Base-by-base conservation (phyloP, 2,888 invertebrate genomes). In the Ectemnius continuus region DNA sequence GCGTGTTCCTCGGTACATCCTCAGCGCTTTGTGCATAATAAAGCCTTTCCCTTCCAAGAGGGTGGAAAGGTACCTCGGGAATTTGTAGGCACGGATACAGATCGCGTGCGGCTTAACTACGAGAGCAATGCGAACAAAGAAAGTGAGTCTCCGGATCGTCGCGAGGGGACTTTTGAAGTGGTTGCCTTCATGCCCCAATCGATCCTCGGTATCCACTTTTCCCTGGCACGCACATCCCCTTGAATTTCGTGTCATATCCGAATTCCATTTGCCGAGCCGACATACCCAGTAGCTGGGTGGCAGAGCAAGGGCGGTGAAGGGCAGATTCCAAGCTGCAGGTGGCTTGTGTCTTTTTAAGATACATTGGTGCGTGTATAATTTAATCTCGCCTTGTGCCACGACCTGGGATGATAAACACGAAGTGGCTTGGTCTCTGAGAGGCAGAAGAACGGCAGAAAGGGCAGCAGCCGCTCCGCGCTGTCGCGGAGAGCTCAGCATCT, bases 381-480 rank as follows among this genome's bases (percentile, higher is more conserved):
- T 81, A 82, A 87, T 86, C 79, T 71, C 70, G 58, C 68, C 81
- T 67, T 66, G 82, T 80, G 74, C 79, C 84, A 75, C 81, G 84
- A 85, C 84, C 80, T 79, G 81, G 36, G 83, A 86, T 87, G 88
- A 87, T 88, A 89, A 88, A 88, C 86, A 87, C 85, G 85, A 81
- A 86, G 83, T 84, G 70, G 70, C 72, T 75, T 70, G 80, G 72
- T 79, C 70, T 73, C 74, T 73, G 80, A 61, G 76, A 77, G 77
- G 59, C 62, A 64, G 62, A 59, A 58, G 61, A 75, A 70, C 57
- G n/a, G 47, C 26, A 20, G 66, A 61, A 28, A 36, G 46, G 46
- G 18, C 16, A 14, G 11, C 36, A 36, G 36, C 36, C 36, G 8
- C 36, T 11, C 36, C 8, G 8, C 36, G 11, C 36, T 36, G 36